These are phyloP conservation scores for Aplocera efformata DNA, from an alignment of 2,888 invertebrate species.

Conservation along the genomic window DNA sequence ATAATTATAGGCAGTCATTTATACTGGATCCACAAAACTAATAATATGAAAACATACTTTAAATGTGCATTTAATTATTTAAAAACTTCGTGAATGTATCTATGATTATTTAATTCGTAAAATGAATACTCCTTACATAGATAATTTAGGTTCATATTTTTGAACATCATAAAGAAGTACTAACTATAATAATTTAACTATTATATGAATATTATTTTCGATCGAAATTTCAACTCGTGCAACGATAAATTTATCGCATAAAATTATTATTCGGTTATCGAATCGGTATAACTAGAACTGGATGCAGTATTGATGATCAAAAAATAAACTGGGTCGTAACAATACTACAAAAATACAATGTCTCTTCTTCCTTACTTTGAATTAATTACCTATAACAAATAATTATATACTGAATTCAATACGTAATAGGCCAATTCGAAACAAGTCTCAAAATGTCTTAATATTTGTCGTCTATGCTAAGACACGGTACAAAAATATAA, in stretches of 20 bases:
- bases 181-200: conserved; percentile 22
- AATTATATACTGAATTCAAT: conserved; percentile 22
- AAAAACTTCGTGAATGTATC: conserved; percentile 14
- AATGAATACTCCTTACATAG: conserved; percentile 9
- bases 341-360: conserved; percentile 21
- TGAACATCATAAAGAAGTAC: conserved; percentile 14
- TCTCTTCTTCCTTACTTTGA: conserved; percentile 37
- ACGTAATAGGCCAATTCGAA: conserved; percentile 22
- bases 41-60: conserved; percentile 16
- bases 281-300: background rate
- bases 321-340: conserved; percentile 12
- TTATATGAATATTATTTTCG: conserved; percentile 23
- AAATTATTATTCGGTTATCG: conserved; percentile 16
- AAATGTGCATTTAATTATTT: conserved; percentile 12
- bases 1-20: background rate
- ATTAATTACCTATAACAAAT: conserved; percentile 37
- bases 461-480: conserved; percentile 6
- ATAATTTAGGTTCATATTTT: conserved; percentile 10
- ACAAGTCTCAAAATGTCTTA: conserved; percentile 10
- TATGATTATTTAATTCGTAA: conserved; percentile 11
- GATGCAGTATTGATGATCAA: conserved; percentile 15
- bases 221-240: conserved; percentile 25
- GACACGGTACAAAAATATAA: conserved; percentile 26
- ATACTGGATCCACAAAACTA: background rate
- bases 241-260: conserved; percentile 16